Evolutionary conservation across 2,888 invertebrate species (phyloP), one percentile per base, ranked within the genome.

Genomic region (Teleogryllus oceanicus): DNA sequence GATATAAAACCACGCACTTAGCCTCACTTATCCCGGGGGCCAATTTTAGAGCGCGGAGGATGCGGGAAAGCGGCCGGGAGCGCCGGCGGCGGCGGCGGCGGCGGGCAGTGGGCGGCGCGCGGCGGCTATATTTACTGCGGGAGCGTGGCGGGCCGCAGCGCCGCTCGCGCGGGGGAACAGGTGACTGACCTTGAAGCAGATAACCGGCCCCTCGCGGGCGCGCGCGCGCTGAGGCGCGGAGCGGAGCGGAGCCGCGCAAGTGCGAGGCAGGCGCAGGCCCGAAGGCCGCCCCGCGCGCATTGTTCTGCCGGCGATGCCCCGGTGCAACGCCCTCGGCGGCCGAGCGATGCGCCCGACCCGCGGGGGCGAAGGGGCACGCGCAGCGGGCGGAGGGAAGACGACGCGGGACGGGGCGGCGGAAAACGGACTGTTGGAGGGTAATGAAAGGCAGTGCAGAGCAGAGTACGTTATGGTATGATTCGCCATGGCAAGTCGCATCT

Each of bases 41-140:
- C 62, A 62, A 62, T 62, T 62, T 62, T 62, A 62, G 62, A 18
- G 62, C 62, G 62, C 62, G 62, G 62, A 62, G 62, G 62, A 62
- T 62, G 62, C 62, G n/a, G 62, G 62, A 62, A 62, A 62, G n/a
- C n/a, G n/a, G 13, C 16, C 62, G 62, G n/a, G 62, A 62, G 62
- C 62, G 62, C 3, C n/a, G 62, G 62, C 62, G 62, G 62, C 62
- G n/a, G 62, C 62, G 62, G 62, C 18, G 51, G 2, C 62, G n/a
- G 62, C 62, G 62, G 62, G 62, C 62, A 62, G 62, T 18, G 62
- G 62, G 37, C 37, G 37, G 37, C 37, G 37, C 37, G 37, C n/a
- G 62, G 8, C n/a, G 62, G 62, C 62, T 62, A 62, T 62, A 62
- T 62, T 62, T 62, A 62, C 62, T 4, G 62, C 62, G 62, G 62